Percentiles rank a stretch among this genome's conserved stretches.
Evolutionary conservation across 2,113 vertebrate genomes (phyloP).

Genomic region (Manacus vitellinus): DNA sequence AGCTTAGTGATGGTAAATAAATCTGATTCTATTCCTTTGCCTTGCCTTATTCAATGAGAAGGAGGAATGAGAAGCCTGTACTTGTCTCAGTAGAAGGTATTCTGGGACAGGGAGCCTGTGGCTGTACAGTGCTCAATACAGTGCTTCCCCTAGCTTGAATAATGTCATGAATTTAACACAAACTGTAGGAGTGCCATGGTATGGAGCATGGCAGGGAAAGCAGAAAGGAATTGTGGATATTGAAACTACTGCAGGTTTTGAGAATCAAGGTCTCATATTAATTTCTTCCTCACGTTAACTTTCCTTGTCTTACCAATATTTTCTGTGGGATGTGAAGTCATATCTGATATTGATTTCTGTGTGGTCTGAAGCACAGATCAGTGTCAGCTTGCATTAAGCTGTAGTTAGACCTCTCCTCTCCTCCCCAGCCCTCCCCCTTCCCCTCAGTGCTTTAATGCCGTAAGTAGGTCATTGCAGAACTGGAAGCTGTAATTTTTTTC

Average conservation of each 20-base stretch:
- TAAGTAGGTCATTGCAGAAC: slow-evolving; percentile 72
- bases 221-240: neutral
- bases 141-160: neutral
- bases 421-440: neutral
- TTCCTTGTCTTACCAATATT: neutral
- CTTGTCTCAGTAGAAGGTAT: neutral
- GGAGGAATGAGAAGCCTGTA: neutral
- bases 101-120: neutral
- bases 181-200: neutral
- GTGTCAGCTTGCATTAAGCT: slow-evolving; percentile 56
- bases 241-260: neutral
- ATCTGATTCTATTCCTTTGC: neutral
- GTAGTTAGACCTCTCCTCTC: slow-evolving; percentile 4
- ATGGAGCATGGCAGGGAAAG: neutral
- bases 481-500: slow-evolving; percentile 48
- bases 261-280: neutral
- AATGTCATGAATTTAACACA: neutral
- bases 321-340: slow-evolving; percentile 31
- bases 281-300: slow-evolving; percentile 30
- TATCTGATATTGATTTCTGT: slow-evolving; percentile 25
- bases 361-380: slow-evolving; percentile 6
- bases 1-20: neutral
- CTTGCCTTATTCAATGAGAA: neutral
- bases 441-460: neutral
- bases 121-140: neutral